phyloP scores from a whole-genome alignment of 1,140 invertebrate species.

The Phortica variegata region DNA sequence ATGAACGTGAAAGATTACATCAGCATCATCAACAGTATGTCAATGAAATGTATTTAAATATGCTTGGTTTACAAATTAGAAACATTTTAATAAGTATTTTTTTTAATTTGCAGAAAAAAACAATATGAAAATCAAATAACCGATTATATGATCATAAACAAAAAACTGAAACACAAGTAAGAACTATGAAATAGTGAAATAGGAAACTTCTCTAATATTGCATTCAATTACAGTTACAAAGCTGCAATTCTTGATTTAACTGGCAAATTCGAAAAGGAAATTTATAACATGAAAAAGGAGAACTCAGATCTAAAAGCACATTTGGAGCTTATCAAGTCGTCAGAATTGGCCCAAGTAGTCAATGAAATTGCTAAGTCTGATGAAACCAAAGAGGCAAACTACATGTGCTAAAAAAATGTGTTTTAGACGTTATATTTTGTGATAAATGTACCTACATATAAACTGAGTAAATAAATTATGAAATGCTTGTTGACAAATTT shows the following conservation, averaged over 20 bases:
- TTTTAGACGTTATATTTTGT: too few relatives aligned
- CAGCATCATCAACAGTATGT: too few relatives aligned
- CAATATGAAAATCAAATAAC: conserved; percentile 25
- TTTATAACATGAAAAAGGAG: conserved; percentile 24
- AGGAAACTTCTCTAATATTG: neutral
- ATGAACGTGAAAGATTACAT: too few relatives aligned
- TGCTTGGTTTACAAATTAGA: neutral
- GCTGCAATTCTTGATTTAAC: conserved; percentile 31
- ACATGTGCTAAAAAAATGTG: too few relatives aligned
- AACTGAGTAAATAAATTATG: too few relatives aligned
- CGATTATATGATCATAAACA: conserved; percentile 22
- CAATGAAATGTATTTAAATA: too few relatives aligned
- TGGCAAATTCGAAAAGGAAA: conserved; percentile 24
- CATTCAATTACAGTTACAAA: conserved; percentile 20
- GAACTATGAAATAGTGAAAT: neutral
- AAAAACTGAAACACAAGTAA: conserved; percentile 24
- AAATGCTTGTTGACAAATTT: neutral
- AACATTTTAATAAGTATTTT: neutral
- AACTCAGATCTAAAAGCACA: conserved; percentile 30
- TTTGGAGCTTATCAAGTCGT: too few relatives aligned
- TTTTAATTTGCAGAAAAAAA: conserved; percentile 15
- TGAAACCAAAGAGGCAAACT: too few relatives aligned
- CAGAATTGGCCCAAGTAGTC: too few relatives aligned
- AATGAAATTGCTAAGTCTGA: too few relatives aligned
- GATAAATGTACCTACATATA: too few relatives aligned